A percentile compares a stretch with the other conserved stretches of the same genome.
Conservation (phyloP, 2,113 vertebrate species). For the Amphiprion ocellaris region DNA sequence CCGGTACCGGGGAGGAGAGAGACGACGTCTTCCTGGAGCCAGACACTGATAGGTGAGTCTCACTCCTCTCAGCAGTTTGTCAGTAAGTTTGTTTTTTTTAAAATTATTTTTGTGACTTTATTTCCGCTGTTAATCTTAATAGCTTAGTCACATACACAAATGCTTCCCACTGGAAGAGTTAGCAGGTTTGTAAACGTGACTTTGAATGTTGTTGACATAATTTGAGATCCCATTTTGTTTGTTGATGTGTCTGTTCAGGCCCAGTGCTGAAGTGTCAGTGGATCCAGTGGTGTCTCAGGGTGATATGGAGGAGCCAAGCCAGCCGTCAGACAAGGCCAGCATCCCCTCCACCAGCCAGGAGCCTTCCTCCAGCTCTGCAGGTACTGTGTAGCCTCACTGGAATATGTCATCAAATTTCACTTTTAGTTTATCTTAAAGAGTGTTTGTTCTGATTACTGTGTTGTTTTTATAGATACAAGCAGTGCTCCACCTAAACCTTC, state of each 20-base stretch:
- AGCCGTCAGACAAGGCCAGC: slow-evolving; percentile 89
- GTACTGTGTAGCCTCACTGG: slow-evolving; percentile 18
- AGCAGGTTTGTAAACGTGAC: background rate
- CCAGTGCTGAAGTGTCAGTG: slow-evolving; percentile 87
- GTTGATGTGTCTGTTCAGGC: slow-evolving; percentile 49
- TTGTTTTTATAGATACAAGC: slow-evolving; percentile 87
- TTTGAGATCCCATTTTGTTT: background rate
- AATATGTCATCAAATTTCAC: background rate
- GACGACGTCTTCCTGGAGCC: slow-evolving; percentile 93
- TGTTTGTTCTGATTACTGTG: background rate
- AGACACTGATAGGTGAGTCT: slow-evolving; percentile 90
- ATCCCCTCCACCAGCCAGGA: slow-evolving; percentile 96
- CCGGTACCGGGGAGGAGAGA: slow-evolving; percentile 87
- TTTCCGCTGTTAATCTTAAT: too few relatives aligned
- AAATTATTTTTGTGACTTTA: too few relatives aligned
- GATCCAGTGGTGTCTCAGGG: slow-evolving; percentile 91
- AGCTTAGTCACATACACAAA: too few relatives aligned
- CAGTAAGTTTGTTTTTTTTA: background rate
- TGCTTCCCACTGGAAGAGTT: too few relatives aligned
- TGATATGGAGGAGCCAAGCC: slow-evolving; percentile 88
- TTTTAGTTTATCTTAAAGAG: background rate
- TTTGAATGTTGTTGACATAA: background rate
- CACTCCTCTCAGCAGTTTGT: background rate
- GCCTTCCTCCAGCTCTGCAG: slow-evolving; percentile 95
- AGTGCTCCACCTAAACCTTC: slow-evolving; percentile 88